These are phyloP conservation scores for Cotesia chilonis DNA, from an alignment of 1,140 invertebrate genomes.

Conservation along the genomic window DNA sequence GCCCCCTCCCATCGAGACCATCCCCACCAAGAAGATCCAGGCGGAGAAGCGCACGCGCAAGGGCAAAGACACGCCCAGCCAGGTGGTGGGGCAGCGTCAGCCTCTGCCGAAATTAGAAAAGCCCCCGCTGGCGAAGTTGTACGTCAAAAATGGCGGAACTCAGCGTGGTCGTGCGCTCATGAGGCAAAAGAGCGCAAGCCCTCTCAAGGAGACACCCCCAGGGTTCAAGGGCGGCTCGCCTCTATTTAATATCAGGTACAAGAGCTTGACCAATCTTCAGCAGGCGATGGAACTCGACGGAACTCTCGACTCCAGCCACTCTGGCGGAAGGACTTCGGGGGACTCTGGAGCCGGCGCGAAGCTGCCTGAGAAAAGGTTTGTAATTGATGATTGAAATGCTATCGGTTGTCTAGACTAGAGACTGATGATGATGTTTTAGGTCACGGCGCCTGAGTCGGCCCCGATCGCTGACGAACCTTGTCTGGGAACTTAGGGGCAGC, in stretches of 20 bases:
- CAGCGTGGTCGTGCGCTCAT: slow-evolving; percentile 73
- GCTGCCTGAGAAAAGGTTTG: slow-evolving; percentile 79
- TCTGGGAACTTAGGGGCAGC: slow-evolving; percentile 78
- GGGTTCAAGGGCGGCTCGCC: slow-evolving; percentile 79
- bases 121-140: slow-evolving; percentile 74
- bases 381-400: neutral
- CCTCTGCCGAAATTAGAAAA: slow-evolving; percentile 55
- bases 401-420: neutral
- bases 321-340: slow-evolving; percentile 83
- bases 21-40: slow-evolving; percentile 83
- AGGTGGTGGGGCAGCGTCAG: too few relatives aligned
- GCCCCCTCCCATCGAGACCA: slow-evolving; percentile 89
- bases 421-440: slow-evolving; percentile 42
- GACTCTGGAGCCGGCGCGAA: slow-evolving; percentile 82
- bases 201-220: slow-evolving; percentile 75
- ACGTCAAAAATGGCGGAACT: slow-evolving; percentile 78
- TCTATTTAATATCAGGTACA: slow-evolving; percentile 84
- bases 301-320: slow-evolving; percentile 87
- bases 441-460: slow-evolving; percentile 79
- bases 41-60: slow-evolving; percentile 74
- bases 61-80: slow-evolving; percentile 65
- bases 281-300: slow-evolving; percentile 82
- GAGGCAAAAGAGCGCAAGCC: slow-evolving; percentile 77
- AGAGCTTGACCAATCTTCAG: slow-evolving; percentile 81
- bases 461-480: slow-evolving; percentile 84